Percentiles rank a stretch among this genome's conserved stretches.
Evolutionary conservation across 2,888 invertebrate species (phyloP).

Genomic region (Pollenia angustigena): DNA sequence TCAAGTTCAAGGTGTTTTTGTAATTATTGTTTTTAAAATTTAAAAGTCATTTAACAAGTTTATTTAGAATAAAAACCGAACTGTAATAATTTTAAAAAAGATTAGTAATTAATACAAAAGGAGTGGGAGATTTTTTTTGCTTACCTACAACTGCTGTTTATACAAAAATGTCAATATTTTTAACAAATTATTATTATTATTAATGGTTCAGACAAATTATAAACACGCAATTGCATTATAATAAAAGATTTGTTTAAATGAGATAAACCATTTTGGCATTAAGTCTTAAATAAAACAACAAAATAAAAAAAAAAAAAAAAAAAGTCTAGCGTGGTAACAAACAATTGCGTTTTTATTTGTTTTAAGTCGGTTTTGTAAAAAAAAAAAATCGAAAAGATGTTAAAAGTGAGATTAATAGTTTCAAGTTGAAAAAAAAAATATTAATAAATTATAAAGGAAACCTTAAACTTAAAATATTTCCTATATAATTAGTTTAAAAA

Average conservation of each 20-base stretch:
- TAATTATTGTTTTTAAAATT: background rate
- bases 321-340: constrained; percentile 56
- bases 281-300: constrained; percentile 19
- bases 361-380: constrained; percentile 11
- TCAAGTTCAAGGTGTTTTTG: constrained; percentile 52
- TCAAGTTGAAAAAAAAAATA: background rate
- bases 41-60: constrained; percentile 45
- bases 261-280: constrained; percentile 58
- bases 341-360: constrained; percentile 55
- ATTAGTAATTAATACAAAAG: constrained; percentile 4
- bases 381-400: constrained; percentile 11
- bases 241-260: constrained; percentile 36
- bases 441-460: constrained; percentile 43
- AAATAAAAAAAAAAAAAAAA: background rate
- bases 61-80: constrained; percentile 30
- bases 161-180: constrained; percentile 61
- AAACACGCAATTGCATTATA: constrained; percentile 63
- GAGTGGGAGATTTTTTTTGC: constrained; percentile 62
- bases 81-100: background rate
- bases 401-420: constrained; percentile 45
- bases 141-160: constrained; percentile 25
- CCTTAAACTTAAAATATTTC: constrained; percentile 54
- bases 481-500: constrained; percentile 61
- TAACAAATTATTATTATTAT: constrained; percentile 69
- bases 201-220: constrained; percentile 54